Evolutionary conservation across 2,888 invertebrate species (phyloP).

Genomic region (Pachydiplax longipennis): DNA sequence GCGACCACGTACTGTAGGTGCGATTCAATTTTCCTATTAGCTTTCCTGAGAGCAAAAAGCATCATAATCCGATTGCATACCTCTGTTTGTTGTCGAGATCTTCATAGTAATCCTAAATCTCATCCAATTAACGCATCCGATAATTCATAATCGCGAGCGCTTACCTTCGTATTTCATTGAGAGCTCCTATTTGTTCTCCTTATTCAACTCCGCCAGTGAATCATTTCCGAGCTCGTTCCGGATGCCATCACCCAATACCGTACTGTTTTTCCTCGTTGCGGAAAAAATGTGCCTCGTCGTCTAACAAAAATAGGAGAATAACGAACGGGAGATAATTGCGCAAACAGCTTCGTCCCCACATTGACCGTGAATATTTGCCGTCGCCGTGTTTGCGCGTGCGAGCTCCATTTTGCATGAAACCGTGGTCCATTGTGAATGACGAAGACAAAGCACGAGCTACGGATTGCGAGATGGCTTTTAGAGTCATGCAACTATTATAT

Average conservation of each 20-base stretch:
- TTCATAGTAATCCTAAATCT: not conserved
- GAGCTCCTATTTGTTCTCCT: not conserved
- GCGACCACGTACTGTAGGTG: no score
- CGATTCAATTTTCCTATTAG: no score
- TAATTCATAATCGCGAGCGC: not conserved
- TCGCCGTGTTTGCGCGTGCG: not conserved
- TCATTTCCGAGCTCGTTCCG: not conserved
- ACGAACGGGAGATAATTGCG: not conserved
- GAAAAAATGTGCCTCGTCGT: not conserved
- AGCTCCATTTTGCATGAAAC: not conserved
- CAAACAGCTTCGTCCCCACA: not conserved
- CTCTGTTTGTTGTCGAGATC: not conserved
- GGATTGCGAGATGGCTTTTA: no score
- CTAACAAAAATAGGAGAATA: not conserved
- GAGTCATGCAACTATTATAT: not conserved
- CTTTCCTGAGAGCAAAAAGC: not conserved
- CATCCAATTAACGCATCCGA: not conserved
- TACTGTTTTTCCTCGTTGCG: not conserved
- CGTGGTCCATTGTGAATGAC: not conserved
- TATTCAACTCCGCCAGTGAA: not conserved
- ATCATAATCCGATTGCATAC: not conserved
- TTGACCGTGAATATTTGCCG: not conserved
- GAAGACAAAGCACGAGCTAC: no score
- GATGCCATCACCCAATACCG: not conserved
- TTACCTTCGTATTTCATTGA: not conserved